Evolutionary conservation across 2,113 vertebrate genomes (phyloP).

Genomic region (Epinephelus lanceolatus): DNA sequence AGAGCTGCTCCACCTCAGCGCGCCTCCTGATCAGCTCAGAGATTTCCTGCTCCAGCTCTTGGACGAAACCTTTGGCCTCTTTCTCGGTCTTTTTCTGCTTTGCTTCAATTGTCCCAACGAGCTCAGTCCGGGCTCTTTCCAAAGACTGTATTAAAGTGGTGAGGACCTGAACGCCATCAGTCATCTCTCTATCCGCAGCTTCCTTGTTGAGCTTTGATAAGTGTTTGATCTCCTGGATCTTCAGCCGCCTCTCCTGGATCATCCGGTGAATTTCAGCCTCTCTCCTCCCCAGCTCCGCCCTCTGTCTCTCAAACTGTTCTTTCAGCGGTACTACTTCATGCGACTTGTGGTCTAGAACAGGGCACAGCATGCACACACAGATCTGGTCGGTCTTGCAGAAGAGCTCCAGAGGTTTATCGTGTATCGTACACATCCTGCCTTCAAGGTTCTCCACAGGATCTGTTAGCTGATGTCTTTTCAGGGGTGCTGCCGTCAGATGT

Average conservation of each 20-base stretch:
- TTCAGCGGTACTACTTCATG: slow-evolving; percentile 11
- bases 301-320: background rate
- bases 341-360: slow-evolving; percentile 6
- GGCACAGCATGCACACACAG: slow-evolving; percentile 18
- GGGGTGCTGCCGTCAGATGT: background rate
- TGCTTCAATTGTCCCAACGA: background rate
- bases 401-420: slow-evolving; percentile 29
- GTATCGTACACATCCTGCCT: background rate
- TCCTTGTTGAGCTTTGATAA: background rate
- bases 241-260: slow-evolving; percentile 5
- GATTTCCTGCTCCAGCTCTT: slow-evolving; percentile 33
- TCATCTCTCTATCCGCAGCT: background rate
- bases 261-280: background rate
- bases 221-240: background rate
- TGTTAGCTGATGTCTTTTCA: background rate
- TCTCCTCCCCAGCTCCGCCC: background rate
- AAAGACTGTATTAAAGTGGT: slow-evolving; percentile 8
- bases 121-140: background rate
- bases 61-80: background rate
- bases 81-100: background rate
- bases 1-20: slow-evolving; percentile 12
- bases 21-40: slow-evolving; percentile 1
- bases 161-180: slow-evolving; percentile 17
- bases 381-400: slow-evolving; percentile 23
- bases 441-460: slow-evolving; percentile 28